These are phyloP conservation scores for Momotus momota DNA, from an alignment of 2,797 vertebrate genomes.

Conservation along the genomic window DNA sequence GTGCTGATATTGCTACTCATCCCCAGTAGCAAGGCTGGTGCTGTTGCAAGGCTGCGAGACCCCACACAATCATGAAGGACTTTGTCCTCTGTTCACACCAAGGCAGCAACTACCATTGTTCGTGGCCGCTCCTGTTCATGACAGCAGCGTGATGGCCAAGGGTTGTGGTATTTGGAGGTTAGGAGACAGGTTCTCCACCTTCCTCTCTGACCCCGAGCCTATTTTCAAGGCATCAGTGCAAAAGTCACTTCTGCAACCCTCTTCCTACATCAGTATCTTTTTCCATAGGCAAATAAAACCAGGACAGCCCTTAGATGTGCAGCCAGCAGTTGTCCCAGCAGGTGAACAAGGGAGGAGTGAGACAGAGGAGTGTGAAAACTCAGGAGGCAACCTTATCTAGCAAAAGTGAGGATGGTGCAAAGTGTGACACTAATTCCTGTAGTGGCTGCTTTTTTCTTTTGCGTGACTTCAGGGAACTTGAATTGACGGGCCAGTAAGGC, in stretches of 20 bases:
- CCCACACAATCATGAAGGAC: not conserved
- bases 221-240: not conserved
- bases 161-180: not conserved
- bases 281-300: not conserved
- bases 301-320: not conserved
- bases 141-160: not conserved
- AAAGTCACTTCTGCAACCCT: not conserved
- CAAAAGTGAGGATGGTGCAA: not conserved
- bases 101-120: not conserved
- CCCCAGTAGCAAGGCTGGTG: not conserved
- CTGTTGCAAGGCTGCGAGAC: not conserved
- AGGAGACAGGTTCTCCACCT: not conserved
- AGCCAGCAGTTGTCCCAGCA: not conserved
- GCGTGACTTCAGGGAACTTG: not conserved
- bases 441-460: not conserved
- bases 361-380: not conserved
- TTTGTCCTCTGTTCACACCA: not conserved
- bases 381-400: not conserved
- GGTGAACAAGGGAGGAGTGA: not conserved
- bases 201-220: not conserved
- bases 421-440: not conserved
- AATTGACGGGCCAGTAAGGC: not conserved
- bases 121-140: not conserved
- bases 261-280: not conserved
- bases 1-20: fast-evolving